phyloP scores from a whole-genome alignment of 2,113 vertebrate genomes.

The Mungos mungo region DNA sequence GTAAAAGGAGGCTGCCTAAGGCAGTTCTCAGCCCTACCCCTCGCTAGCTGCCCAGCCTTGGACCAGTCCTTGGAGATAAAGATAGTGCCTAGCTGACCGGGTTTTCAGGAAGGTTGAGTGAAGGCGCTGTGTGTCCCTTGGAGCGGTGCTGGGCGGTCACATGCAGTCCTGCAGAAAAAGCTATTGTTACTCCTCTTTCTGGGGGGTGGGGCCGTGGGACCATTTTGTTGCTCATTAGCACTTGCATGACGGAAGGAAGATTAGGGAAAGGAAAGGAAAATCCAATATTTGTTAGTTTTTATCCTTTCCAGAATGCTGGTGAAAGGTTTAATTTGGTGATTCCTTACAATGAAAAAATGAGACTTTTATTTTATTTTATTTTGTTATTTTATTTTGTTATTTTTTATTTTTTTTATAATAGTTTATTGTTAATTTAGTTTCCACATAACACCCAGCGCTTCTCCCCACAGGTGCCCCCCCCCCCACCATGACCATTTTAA shows the following conservation, averaged over 20 bases:
- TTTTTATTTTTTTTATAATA: too few relatives aligned
- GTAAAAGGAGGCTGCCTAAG: fast-evolving
- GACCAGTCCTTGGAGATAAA: neutral
- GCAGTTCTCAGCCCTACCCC: neutral
- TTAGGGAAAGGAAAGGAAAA: neutral
- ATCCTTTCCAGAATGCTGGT: neutral
- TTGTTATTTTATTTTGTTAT: too few relatives aligned
- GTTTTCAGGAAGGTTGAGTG: neutral
- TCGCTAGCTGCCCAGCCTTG: neutral
- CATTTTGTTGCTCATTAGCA: neutral
- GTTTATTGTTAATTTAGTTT: too few relatives aligned
- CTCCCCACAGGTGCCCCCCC: too few relatives aligned
- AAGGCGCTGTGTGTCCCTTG: neutral
- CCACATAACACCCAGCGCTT: too few relatives aligned
- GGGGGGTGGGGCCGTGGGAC: fast-evolving
- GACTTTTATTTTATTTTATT: neutral
- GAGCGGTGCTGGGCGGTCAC: neutral
- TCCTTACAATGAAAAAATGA: neutral
- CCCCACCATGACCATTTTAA: too few relatives aligned
- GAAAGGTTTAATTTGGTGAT: neutral
- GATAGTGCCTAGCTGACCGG: neutral
- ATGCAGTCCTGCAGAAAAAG: neutral
- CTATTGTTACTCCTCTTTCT: neutral
- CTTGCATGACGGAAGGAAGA: neutral
- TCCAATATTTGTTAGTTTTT: neutral